phyloP scores from a whole-genome alignment of 2,888 invertebrate genomes.

The Cistogaster globosa region DNA sequence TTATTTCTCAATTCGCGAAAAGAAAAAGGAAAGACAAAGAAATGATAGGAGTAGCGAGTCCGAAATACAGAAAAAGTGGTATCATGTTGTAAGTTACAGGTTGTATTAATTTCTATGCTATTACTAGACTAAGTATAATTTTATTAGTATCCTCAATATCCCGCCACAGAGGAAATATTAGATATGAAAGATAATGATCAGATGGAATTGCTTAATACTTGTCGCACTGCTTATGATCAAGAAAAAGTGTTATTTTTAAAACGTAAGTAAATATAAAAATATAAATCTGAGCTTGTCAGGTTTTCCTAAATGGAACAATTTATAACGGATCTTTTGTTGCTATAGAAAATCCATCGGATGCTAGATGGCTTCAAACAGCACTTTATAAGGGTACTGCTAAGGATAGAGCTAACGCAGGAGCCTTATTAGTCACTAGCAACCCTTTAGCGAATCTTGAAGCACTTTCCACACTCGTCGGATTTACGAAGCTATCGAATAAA shows the following conservation, averaged over 20 bases:
- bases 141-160: constrained; percentile 78
- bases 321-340: not conserved
- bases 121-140: not conserved
- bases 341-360: constrained; percentile 81
- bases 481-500: constrained; percentile 82
- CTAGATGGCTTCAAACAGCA: constrained; percentile 82
- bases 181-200: constrained; percentile 82
- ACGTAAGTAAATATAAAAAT: constrained; percentile 74
- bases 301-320: not conserved
- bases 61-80: constrained; percentile 80
- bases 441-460: constrained; percentile 81
- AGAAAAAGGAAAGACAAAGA: constrained; percentile 18
- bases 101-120: not conserved
- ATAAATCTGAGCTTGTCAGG: too few relatives aligned
- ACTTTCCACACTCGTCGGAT: constrained; percentile 79
- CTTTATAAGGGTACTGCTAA: constrained; percentile 82
- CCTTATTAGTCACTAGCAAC: constrained; percentile 82
- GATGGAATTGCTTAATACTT: constrained; percentile 79
- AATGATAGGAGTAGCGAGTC: constrained; percentile 63
- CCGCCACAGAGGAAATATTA: constrained; percentile 75
- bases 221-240: constrained; percentile 79
- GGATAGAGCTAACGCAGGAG: constrained; percentile 83
- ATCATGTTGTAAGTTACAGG: constrained; percentile 77
- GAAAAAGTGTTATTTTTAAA: constrained; percentile 77
- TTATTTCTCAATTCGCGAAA: constrained; percentile 74